Evolutionary conservation across 2,113 vertebrate genomes (phyloP).

Genomic region (Anolis carolinensis): DNA sequence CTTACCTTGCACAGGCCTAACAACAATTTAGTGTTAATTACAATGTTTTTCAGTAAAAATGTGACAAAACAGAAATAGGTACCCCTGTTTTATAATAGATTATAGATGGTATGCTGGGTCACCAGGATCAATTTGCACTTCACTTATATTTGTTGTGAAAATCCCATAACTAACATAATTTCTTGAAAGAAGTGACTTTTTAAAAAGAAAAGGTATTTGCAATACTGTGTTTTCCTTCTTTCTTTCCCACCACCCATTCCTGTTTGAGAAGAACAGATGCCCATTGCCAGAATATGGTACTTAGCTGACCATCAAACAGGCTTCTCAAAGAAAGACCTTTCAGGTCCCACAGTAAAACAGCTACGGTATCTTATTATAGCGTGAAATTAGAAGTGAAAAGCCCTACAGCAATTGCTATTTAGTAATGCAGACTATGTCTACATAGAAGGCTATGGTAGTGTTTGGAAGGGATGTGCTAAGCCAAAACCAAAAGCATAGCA

Average conservation of each 20-base stretch:
- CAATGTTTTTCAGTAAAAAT: background rate
- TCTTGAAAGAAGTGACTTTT: slow-evolving; percentile 26
- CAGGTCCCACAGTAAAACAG: slow-evolving; percentile 80
- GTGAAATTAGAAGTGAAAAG: slow-evolving; percentile 89
- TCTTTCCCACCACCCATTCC: slow-evolving; percentile 45
- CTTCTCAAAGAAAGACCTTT: slow-evolving; percentile 82
- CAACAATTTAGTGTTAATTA: background rate
- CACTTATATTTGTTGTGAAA: slow-evolving; percentile 40
- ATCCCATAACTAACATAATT: slow-evolving; percentile 28
- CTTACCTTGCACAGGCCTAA: no score
- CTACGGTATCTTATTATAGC: slow-evolving; percentile 84
- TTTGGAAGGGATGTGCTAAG: slow-evolving; percentile 62
- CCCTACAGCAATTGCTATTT: slow-evolving; percentile 76
- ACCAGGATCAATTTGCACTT: background rate
- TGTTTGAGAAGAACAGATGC: slow-evolving; percentile 75
- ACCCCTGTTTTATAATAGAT: background rate
- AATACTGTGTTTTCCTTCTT: slow-evolving; percentile 1
- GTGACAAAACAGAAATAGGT: background rate
- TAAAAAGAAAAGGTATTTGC: background rate
- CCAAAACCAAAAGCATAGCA: slow-evolving; percentile 76
- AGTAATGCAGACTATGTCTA: slow-evolving; percentile 81
- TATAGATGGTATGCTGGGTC: background rate
- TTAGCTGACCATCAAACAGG: slow-evolving; percentile 78
- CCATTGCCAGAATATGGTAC: slow-evolving; percentile 73
- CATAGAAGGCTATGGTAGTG: slow-evolving; percentile 43